Evolutionary conservation across 2,888 invertebrate species (phyloP).

Genomic region (Heliconius aoede): DNA sequence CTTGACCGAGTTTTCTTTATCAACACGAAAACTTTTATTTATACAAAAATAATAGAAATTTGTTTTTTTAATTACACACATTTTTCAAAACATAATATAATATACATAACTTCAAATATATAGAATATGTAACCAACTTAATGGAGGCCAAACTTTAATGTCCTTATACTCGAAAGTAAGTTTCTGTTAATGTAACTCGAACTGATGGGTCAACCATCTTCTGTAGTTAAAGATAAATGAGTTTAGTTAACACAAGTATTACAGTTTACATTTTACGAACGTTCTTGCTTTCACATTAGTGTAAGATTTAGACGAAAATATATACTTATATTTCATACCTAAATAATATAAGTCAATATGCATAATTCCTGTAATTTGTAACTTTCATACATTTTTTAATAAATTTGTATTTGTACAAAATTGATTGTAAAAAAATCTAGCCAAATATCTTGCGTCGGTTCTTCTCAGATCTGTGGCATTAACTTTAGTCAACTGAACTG

Average conservation of each 20-base stretch:
- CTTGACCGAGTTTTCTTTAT: conserved; percentile 34
- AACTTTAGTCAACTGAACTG: too few relatives aligned
- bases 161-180: conserved; percentile 18
- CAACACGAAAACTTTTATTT: conserved; percentile 26
- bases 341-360: neutral
- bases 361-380: too few relatives aligned
- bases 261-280: conserved; percentile 5
- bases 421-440: too few relatives aligned
- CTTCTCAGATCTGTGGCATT: too few relatives aligned
- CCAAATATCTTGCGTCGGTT: too few relatives aligned
- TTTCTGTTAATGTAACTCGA: conserved; percentile 15
- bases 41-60: conserved; percentile 6
- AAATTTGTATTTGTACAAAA: too few relatives aligned
- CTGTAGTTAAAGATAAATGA: conserved; percentile 16
- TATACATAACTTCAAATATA: neutral
- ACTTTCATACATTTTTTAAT: too few relatives aligned
- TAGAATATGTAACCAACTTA: neutral
- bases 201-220: conserved; percentile 17
- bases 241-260: conserved; percentile 10
- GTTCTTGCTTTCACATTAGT: conserved; percentile 1
- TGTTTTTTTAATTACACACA: neutral
- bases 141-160: neutral
- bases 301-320: neutral
- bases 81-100: neutral
- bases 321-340: neutral